Base-by-base conservation (phyloP, 1,140 invertebrate genomes). In the Latrodectus geometricus region DNA sequence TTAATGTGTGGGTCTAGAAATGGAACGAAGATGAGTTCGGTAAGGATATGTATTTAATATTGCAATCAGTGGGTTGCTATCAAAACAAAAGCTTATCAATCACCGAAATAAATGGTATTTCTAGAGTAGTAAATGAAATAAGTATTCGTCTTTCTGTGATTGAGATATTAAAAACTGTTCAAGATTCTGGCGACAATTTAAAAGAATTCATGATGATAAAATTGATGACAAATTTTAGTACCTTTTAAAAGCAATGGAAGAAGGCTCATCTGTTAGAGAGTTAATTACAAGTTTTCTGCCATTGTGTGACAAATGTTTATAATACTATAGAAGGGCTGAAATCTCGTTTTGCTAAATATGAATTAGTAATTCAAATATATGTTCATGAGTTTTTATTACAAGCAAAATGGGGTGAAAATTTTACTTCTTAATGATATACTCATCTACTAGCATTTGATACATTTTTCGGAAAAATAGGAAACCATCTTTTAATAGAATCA, bases 401-500 rank as follows among this genome's bases (percentile, higher is more conserved):
- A 78, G 7, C 54, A 78, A 17, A 61, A 78, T 2, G 12, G 23
- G 9, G n/a, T 5, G 11, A 65, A 78, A 78, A 8, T 50, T n/a
- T 74, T 70, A 20, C 35, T 9, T 61, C 8, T 65, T 20, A 90
- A 90, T 78, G 87, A 88, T 73, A 82, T 80, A 56, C 65, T 89
- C 88, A 90, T n/a, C 86, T 91, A 17, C 79, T 89, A 9, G 89
- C 91, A 0, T 83, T 92, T 5, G 90, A 91, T 48, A 89, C 90
- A n/a, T n/a, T n/a, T n/a, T 0, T 35, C 35, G 1, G 89, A 91
- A 49, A 90, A 90, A 74, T 91, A 88, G 78, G 89, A 90, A 0
- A 89, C 90, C 91, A 90, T 76, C 91, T 90, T 0, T 76, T 91
- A 12, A 89, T 91, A 0, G 91, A 92, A 70, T 90, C 90, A 3